Base-by-base conservation (phyloP, 2,113 vertebrate genomes). In the Sapayoa aenigma region DNA sequence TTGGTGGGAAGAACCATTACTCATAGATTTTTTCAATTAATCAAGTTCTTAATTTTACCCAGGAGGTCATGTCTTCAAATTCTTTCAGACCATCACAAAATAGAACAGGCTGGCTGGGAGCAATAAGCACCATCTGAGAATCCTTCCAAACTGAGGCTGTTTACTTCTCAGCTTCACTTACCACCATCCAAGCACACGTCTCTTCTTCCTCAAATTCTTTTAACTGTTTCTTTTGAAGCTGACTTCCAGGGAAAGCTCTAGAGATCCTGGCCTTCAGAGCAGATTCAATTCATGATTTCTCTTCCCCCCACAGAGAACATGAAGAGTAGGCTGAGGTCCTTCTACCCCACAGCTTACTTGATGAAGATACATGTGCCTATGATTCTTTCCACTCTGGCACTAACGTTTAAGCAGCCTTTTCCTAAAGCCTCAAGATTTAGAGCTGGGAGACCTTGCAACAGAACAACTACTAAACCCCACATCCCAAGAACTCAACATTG, bases 81-180 rank as follows among this genome's bases (percentile, higher is more conserved):
- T 49, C n/a, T 87, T 94, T 90, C 88, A 93, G 85, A 56, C 41
- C 41, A 50, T 90, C 66, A 87, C 55, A 53, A 72, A 93, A 89
- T 56, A 82, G 86, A 92, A 68, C 52, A 90, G 89, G 53, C 49
- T 92, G 88, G 15, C 80, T 94, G 62, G 66, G 53, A 94, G 80
- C 68, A 94, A 22, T 14, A 79, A 58, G 79, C 56, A 89, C 88
- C 76, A 81, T 93, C 88, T 95, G 82, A 97, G 65, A 80, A 81
- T 56, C 56, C 41, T 88, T 46, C 63, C 41, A 3, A 82, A 55
- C n/a, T 87, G 83, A 58, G 60, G 56, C 72, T 78, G 60, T 78
- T 93, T 92, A 55, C 52, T 88, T 88, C 77, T 65, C 73, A 78
- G 58, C 80, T 90, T 71, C 65, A 50, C 65, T 94, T 68, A 72